Evolutionary conservation across 2,113 vertebrate genomes (phyloP).

Genomic region (Pheucticus melanocephalus): DNA sequence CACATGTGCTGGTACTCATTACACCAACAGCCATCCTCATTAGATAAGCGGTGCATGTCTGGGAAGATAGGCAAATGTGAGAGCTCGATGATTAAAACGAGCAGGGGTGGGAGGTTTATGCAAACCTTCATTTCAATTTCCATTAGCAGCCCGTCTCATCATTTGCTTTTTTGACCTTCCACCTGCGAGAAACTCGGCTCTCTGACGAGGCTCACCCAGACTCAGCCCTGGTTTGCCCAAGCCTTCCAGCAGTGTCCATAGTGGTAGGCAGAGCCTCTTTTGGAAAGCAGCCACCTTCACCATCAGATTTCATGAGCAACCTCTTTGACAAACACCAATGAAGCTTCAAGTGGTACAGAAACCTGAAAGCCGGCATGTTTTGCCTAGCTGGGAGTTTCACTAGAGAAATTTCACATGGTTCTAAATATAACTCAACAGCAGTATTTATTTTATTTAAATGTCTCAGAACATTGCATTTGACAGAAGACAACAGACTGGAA

Average conservation of each 20-base stretch:
- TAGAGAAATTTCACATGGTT: constrained; percentile 29
- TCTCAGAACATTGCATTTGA: constrained; percentile 69
- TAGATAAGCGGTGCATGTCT: neutral
- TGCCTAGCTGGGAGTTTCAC: constrained; percentile 47
- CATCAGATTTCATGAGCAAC: neutral
- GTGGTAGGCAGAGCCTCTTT: neutral
- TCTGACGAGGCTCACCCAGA: neutral
- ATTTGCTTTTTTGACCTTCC: neutral
- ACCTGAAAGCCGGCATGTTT: constrained; percentile 27
- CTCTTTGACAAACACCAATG: neutral
- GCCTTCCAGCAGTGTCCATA: accelerated
- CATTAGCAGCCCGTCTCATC: neutral
- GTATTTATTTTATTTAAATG: constrained; percentile 70
- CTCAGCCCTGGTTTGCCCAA: neutral
- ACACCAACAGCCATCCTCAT: neutral
- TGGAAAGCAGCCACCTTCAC: neutral
- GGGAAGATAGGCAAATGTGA: neutral
- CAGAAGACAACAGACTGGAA: constrained; percentile 70
- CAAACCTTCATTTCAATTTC: neutral
- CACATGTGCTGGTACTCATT: accelerated
- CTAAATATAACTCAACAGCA: constrained; percentile 61
- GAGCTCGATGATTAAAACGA: neutral
- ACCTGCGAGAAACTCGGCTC: neutral
- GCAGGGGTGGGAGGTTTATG: neutral
- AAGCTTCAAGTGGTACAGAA: neutral